A percentile compares a stretch with the other conserved stretches of the same genome.
Evolutionary conservation across 2,113 vertebrate genomes (phyloP).

Genomic region (Hippocampus zosterae): DNA sequence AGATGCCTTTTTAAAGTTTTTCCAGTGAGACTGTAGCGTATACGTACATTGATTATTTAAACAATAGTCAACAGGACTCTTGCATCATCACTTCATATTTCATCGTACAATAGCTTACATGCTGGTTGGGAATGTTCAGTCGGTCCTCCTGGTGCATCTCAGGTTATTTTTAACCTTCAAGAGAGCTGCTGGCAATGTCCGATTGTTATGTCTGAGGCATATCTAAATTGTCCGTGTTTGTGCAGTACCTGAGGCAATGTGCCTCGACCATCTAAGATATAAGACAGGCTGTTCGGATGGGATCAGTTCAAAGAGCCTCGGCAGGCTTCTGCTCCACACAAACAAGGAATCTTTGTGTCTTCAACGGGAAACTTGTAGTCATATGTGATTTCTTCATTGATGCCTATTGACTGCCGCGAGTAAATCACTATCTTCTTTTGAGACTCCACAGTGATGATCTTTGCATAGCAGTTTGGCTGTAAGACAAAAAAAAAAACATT

Average conservation of each 20-base stretch:
- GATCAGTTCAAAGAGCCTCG: conserved; percentile 90
- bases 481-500: conserved; percentile 19
- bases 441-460: conserved; percentile 94
- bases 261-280: background rate
- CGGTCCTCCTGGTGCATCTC: conserved; percentile 9
- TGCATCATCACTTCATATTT: background rate
- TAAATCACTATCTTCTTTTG: conserved; percentile 99
- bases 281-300: conserved; percentile 6
- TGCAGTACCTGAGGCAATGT: background rate
- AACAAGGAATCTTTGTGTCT: conserved; percentile 96
- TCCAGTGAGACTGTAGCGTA: background rate
- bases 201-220: conserved; percentile 3
- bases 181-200: background rate
- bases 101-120: conserved; percentile 3
- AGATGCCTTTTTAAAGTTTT: background rate
- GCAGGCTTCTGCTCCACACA: conserved; percentile 92
- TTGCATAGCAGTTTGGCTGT: conserved; percentile 98
- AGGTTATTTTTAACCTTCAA: conserved; percentile 8
- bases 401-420: conserved; percentile 88
- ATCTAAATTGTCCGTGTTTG: conserved; percentile 12
- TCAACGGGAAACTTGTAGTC: conserved; percentile 99
- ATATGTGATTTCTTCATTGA: conserved; percentile 96
- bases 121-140: conserved; percentile 6
- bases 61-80: background rate
- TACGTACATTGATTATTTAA: background rate